Evolutionary conservation across 2,888 invertebrate species (phyloP).

Genomic region (Clusia tigrina): DNA sequence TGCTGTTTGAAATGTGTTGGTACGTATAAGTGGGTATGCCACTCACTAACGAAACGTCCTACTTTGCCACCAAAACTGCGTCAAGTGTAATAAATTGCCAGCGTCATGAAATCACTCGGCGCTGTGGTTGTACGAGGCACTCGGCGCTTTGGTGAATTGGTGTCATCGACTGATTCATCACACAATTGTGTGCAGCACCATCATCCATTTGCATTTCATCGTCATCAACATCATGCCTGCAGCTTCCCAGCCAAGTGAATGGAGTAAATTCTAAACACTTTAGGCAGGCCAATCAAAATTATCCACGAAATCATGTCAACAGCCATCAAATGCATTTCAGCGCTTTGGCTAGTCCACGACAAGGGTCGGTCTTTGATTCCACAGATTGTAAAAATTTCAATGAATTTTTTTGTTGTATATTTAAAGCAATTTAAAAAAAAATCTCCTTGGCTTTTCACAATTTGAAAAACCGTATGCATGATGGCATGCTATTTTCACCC

Average conservation of each 20-base stretch:
- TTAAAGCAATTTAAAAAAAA: neutral
- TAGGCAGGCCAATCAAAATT: neutral
- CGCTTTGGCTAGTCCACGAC: neutral
- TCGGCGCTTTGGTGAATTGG: no score
- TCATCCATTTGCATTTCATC: neutral
- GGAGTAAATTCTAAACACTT: constrained; percentile 2
- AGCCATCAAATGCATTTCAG: neutral
- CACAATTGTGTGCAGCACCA: neutral
- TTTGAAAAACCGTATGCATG: no score
- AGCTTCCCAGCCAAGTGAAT: neutral
- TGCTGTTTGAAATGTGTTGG: no score
- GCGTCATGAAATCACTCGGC: no score
- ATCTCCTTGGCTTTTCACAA: no score
- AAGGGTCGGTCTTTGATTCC: neutral
- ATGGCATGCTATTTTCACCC: no score
- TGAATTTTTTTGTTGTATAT: neutral
- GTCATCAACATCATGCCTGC: neutral
- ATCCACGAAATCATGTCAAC: constrained; percentile 2
- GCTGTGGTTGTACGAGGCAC: no score
- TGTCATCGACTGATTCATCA: constrained; percentile 6
- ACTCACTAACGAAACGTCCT: no score
- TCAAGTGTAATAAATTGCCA: no score
- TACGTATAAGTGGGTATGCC: no score
- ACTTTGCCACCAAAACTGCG: no score
- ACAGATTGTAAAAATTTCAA: neutral